Percentiles rank a stretch among this genome's conserved stretches.
These are phyloP conservation scores for Emydoidea blandingii DNA, from an alignment of 2,797 vertebrate species.

Conservation along the genomic window DNA sequence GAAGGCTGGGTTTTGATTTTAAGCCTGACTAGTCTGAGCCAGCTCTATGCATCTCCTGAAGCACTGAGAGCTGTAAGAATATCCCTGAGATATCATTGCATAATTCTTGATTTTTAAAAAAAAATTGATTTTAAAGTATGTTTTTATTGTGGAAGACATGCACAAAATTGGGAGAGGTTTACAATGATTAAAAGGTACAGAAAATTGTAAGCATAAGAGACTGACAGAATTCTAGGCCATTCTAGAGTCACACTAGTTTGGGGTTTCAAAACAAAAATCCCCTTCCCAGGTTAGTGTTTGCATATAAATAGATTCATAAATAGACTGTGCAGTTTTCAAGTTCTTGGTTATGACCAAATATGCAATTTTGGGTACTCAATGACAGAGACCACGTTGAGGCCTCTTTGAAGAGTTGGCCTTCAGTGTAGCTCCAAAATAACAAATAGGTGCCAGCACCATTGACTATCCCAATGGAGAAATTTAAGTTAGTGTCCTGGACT, in stretches of 20 bases:
- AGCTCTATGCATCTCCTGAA: neutral
- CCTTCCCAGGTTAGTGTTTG: neutral
- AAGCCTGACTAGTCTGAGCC: neutral
- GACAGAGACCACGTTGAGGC: neutral
- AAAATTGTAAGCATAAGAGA: neutral
- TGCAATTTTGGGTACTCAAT: neutral
- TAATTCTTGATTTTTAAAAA: neutral
- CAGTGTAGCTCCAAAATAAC: neutral
- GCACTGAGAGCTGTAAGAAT: too few relatives aligned
- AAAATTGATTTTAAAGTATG: neutral
- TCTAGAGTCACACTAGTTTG: neutral
- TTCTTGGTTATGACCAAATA: neutral
- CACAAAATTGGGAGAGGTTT: neutral
- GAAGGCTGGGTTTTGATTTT: neutral
- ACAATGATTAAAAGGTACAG: neutral
- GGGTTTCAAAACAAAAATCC: neutral
- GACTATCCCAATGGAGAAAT: neutral
- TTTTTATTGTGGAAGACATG: neutral
- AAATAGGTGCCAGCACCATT: neutral
- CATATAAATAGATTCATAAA: neutral
- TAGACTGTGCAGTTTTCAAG: neutral
- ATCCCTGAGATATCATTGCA: neutral
- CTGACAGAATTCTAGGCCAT: neutral
- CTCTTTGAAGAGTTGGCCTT: neutral
- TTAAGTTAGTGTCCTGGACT: neutral